Evolutionary conservation across 2,797 vertebrate species (phyloP).

Genomic region (Pangasius krempfi): DNA sequence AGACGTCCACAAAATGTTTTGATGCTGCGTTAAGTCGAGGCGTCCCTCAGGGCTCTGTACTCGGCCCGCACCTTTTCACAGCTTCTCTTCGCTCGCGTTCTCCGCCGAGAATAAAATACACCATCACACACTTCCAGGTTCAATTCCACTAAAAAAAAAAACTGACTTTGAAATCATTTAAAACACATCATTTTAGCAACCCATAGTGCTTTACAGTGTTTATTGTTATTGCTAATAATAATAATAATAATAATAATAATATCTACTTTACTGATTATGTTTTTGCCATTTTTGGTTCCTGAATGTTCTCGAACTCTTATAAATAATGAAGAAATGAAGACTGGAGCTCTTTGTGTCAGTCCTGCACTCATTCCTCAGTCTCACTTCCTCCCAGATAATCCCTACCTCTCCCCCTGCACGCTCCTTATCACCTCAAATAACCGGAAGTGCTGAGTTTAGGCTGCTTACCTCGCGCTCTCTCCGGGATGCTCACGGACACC

Average conservation of each 20-base stretch:
- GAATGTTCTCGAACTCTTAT: background rate
- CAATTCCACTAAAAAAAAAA: background rate
- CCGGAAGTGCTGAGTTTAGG: background rate
- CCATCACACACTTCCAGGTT: background rate
- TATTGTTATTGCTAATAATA: background rate
- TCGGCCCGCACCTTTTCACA: background rate
- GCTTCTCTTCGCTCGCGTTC: background rate
- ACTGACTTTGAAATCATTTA: background rate
- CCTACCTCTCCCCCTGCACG: no score
- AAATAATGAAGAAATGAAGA: background rate
- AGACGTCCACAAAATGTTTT: background rate
- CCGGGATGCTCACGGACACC: conserved; percentile 5
- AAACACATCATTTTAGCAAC: background rate
- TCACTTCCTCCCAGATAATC: background rate
- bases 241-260: background rate
- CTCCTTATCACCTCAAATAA: background rate
- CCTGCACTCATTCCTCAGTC: background rate
- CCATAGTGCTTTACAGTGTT: background rate
- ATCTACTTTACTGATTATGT: background rate
- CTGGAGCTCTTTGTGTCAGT: background rate
- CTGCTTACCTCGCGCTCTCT: background rate
- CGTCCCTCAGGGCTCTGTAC: background rate
- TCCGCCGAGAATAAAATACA: background rate
- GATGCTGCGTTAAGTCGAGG: background rate
- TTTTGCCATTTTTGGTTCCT: background rate